Evolutionary conservation across 37 sponge, comb jelly and placozoan species (phyloP).

Genomic region (Halichondria panicea): DNA sequence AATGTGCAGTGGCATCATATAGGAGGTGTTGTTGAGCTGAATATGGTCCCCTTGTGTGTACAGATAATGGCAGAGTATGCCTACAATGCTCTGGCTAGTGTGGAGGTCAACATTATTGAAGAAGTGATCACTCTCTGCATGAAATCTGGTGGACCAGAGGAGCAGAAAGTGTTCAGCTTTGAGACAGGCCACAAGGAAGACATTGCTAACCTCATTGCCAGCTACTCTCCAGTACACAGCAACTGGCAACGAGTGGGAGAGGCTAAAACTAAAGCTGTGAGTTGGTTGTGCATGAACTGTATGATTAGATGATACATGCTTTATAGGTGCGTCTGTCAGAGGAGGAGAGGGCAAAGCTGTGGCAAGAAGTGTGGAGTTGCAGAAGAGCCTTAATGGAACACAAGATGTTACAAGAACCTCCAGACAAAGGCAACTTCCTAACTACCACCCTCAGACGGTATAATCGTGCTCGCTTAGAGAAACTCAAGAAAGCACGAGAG

Average conservation of each 20-base stretch:
- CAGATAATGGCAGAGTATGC: slow-evolving; percentile 85
- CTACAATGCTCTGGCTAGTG: slow-evolving; percentile 72
- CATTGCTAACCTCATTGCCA: slow-evolving; percentile 91
- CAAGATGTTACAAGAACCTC: slow-evolving; percentile 84
- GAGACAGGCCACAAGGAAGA: slow-evolving; percentile 92
- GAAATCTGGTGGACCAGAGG: slow-evolving; percentile 61
- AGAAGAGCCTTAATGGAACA: slow-evolving; percentile 82
- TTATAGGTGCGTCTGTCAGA: slow-evolving; percentile 40
- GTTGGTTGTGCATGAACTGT: too few relatives aligned
- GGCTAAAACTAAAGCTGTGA: slow-evolving; percentile 62
- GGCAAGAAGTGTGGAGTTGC: slow-evolving; percentile 73
- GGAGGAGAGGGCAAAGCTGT: slow-evolving; percentile 72
- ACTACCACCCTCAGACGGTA: slow-evolving; percentile 89
- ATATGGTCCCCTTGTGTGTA: not conserved
- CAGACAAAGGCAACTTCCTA: slow-evolving; percentile 80
- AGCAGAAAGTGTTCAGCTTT: slow-evolving; percentile 85
- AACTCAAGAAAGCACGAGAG: slow-evolving; percentile 63
- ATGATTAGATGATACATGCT: too few relatives aligned
- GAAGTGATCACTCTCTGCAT: slow-evolving; percentile 78
- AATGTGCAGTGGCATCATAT: not conserved
- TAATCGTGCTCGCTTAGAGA: slow-evolving; percentile 71
- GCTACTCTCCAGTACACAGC: slow-evolving; percentile 91
- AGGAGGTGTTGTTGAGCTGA: not conserved
- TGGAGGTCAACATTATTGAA: slow-evolving; percentile 81
- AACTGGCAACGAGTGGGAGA: slow-evolving; percentile 92